These are phyloP conservation scores for Sebastes schlegelii DNA, from an alignment of 2,113 vertebrate genomes.

Conservation along the genomic window DNA sequence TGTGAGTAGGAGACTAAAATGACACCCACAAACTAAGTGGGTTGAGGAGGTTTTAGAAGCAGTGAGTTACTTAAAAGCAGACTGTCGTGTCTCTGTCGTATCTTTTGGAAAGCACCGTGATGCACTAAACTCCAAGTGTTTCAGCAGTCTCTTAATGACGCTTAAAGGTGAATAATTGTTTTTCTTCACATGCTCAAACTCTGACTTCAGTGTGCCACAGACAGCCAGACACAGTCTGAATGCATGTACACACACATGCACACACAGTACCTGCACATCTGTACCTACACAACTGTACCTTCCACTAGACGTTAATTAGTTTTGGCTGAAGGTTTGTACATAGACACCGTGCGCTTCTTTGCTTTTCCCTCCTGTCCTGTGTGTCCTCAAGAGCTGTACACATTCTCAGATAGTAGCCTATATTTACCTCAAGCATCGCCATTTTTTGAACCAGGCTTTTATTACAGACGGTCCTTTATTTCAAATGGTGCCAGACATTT, in stretches of 20 bases:
- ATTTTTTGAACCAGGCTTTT: background rate
- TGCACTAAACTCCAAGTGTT: constrained; percentile 17
- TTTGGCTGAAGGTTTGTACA: background rate
- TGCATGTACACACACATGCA: background rate
- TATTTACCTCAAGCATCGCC: background rate
- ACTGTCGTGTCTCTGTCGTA: constrained; percentile 20
- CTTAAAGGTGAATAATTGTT: background rate
- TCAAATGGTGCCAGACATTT: background rate
- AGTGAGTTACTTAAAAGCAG: background rate
- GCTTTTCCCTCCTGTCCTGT: background rate
- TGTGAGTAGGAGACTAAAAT: constrained; percentile 21
- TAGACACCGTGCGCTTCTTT: background rate
- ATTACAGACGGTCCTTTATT: background rate
- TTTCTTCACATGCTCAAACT: background rate
- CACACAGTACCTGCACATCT: constrained; percentile 1
- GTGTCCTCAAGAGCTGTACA: background rate
- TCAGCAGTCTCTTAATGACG: constrained; percentile 25
- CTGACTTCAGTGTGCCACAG: background rate
- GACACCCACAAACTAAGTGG: constrained; percentile 41
- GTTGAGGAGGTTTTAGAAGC: constrained; percentile 35
- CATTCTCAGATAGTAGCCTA: background rate
- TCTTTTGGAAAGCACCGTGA: constrained; percentile 11
- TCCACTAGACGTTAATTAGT: background rate
- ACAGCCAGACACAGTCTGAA: background rate
- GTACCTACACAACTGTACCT: background rate